A percentile compares a stretch with the other conserved stretches of the same genome.
phyloP scores from a whole-genome alignment of 2,888 invertebrate species.

The Fragum whitleyi region DNA sequence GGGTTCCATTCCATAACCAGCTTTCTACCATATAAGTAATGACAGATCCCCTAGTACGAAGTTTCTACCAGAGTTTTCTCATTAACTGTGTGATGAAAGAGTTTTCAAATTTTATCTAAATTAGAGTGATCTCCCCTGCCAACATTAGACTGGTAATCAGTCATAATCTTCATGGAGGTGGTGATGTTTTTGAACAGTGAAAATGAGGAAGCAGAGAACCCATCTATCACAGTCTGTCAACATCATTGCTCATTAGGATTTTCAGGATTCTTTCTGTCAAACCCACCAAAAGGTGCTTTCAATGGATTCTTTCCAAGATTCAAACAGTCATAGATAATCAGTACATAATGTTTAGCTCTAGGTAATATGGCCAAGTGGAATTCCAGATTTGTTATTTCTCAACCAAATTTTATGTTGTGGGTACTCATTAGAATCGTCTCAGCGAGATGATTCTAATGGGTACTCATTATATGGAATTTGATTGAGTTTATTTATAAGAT shows the following conservation, averaged over 20 bases:
- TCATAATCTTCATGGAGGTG: conserved; percentile 12
- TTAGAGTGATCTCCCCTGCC: conserved; percentile 57
- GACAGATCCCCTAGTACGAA: conserved; percentile 6
- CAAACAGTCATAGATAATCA: too few relatives aligned
- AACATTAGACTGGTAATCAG: conserved; percentile 41
- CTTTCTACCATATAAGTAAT: conserved; percentile 8
- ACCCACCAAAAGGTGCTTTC: conserved; percentile 7
- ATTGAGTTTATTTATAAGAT: not conserved
- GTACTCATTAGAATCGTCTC: too few relatives aligned
- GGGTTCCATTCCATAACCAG: too few relatives aligned
- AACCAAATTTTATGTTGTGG: too few relatives aligned
- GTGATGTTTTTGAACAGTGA: conserved; percentile 3
- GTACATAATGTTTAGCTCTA: too few relatives aligned
- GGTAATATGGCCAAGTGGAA: too few relatives aligned
- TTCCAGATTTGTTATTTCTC: too few relatives aligned
- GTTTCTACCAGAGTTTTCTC: conserved; percentile 30
- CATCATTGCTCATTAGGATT: conserved; percentile 34
- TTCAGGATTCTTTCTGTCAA: conserved; percentile 14
- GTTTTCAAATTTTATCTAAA: conserved; percentile 61
- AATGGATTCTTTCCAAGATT: not conserved
- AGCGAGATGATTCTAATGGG: not conserved
- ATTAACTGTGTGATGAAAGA: conserved; percentile 55
- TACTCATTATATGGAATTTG: not conserved
- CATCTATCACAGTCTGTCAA: conserved; percentile 35
- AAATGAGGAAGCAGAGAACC: conserved; percentile 25